These are phyloP conservation scores for Rhadina sibilatrix DNA, from an alignment of 2,113 vertebrate genomes.

Conservation along the genomic window DNA sequence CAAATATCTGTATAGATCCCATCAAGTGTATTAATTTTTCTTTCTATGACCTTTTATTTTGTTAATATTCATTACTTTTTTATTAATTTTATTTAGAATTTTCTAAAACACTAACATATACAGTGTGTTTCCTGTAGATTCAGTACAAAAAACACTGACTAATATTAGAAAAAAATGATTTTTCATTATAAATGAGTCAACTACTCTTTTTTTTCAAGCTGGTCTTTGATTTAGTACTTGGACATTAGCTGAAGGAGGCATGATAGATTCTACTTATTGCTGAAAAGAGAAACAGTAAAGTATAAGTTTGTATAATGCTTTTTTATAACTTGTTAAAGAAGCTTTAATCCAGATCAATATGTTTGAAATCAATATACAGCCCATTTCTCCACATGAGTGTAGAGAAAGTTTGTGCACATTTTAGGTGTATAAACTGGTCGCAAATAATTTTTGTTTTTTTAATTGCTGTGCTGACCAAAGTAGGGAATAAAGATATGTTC, in stretches of 20 bases:
- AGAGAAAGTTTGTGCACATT: not conserved
- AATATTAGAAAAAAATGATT: not conserved
- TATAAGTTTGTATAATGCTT: not conserved
- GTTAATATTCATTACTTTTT: not conserved
- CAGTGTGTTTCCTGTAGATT: not conserved
- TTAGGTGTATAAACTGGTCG: not conserved
- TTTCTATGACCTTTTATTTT: not conserved
- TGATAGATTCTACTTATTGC: not conserved
- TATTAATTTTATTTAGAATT: not conserved
- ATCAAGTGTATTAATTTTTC: not conserved
- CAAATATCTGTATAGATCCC: not conserved
- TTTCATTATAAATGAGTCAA: not conserved
- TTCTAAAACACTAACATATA: not conserved
- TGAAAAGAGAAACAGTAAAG: not conserved
- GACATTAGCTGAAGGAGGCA: not conserved
- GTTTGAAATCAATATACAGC: not conserved
- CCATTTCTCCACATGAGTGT: not conserved
- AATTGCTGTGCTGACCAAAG: not conserved
- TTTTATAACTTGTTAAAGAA: not conserved
- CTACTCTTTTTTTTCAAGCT: not conserved
- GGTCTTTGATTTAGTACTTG: not conserved
- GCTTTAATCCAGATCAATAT: not conserved
- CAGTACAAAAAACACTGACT: not conserved
- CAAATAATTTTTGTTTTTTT: not conserved
- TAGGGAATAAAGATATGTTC: not conserved